Evolutionary conservation across 2,113 vertebrate species (phyloP), one percentile per base, ranked within the genome.

Genomic region (Peromyscus leucopus): DNA sequence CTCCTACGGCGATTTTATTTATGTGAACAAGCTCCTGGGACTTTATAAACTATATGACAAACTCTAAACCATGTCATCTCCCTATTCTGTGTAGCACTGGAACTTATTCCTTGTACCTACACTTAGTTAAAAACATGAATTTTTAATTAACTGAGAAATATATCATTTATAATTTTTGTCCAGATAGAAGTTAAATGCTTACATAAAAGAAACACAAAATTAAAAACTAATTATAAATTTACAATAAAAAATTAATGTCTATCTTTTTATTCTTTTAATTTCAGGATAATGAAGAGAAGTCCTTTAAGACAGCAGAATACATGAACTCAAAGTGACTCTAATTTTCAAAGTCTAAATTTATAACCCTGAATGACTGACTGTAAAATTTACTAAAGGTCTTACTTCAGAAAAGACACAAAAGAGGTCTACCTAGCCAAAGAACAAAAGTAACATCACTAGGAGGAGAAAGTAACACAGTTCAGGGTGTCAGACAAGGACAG

Each of bases 271-370:
- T 42, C 42, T 42, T 42, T 42, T 42, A 42, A 42, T 42, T 42
- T 57, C 46, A 74, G 36, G 51, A 93, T 84, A 91, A 87, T 90
- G 0, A 80, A 84, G n/a, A n/a, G 26, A 55, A 55, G 21, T 91
- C 63, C 11, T 59, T 80, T 13, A n/a, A 76, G 42, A 61, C 8
- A 80, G 72, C 16, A 89, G 51, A 0, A 83, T 33, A 89, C 3
- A 79, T 39, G 57, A 36, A 61, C 3, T 67, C 48, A 92, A 51
- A 69, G 3, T 46, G 57, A 83, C 2, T 59, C 39, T 63, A 87
- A 76, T 96, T 93, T 61, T 46, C 51, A 39, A 93, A 94, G 39
- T n/a, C 24, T 91, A 93, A 91, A 72, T 75, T 65, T 90, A 86
- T 67, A 89, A 78, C 82, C 11, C 21, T 72, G 33, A 84, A 10